Percentiles rank a stretch among this genome's conserved stretches.
These are phyloP conservation scores for Schizothorax lantsangensis DNA, from an alignment of 2,797 vertebrate genomes.

Conservation along the genomic window DNA sequence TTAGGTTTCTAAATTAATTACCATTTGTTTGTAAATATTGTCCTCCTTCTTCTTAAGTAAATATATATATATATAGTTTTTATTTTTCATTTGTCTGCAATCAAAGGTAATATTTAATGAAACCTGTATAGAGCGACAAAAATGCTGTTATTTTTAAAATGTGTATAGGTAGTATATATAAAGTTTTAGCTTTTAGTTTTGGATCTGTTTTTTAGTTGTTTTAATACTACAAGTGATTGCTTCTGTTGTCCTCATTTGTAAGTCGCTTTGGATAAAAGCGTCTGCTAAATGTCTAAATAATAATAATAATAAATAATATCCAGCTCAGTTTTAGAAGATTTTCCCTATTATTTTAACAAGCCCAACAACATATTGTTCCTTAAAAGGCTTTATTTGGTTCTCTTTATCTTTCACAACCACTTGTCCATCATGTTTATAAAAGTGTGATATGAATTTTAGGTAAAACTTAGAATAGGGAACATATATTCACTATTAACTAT, in stretches of 20 bases:
- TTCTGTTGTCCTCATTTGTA: too few relatives aligned
- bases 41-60: not conserved
- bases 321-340: slow-evolving; percentile 64
- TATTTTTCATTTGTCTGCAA: not conserved
- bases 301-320: slow-evolving; percentile 72
- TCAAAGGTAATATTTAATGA: not conserved
- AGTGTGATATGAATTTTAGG: not conserved
- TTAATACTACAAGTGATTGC: too few relatives aligned
- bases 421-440: slow-evolving; percentile 76
- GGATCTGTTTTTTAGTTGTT: too few relatives aligned
- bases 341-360: slow-evolving; percentile 80
- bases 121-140: not conserved
- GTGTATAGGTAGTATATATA: too few relatives aligned
- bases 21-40: not conserved
- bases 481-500: too few relatives aligned
- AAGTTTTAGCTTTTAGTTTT: too few relatives aligned
- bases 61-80: too few relatives aligned
- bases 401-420: slow-evolving; percentile 68
- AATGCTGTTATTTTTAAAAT: not conserved
- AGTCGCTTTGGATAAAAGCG: too few relatives aligned
- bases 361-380: slow-evolving; percentile 71
- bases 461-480: too few relatives aligned
- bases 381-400: slow-evolving; percentile 76
- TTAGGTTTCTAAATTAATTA: not conserved
- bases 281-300: too few relatives aligned